phyloP scores from a whole-genome alignment of 2,888 invertebrate species.

The Drosophila kuntzei region DNA sequence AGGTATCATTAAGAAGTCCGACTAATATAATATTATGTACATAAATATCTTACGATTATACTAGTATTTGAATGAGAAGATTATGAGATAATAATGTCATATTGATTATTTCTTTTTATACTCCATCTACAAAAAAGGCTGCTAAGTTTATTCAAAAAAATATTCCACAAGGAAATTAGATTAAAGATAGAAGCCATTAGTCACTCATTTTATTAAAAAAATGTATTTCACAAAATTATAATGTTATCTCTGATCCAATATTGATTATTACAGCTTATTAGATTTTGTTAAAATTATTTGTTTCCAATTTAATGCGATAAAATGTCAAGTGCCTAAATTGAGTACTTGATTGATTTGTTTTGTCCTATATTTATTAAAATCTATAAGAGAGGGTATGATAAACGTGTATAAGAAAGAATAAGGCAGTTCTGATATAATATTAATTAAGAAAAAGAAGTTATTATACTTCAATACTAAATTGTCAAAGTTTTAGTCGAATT shows the following conservation, averaged over 20 bases:
- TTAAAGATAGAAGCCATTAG: too few species aligned
- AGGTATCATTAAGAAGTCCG: conserved; percentile 37
- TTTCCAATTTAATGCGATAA: neutral
- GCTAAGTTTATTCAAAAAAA: too few species aligned
- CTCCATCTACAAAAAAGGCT: too few species aligned
- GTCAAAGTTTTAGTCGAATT: neutral
- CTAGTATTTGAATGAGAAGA: too few species aligned
- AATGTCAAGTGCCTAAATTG: conserved; percentile 1
- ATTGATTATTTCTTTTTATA: too few species aligned
- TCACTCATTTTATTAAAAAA: too few species aligned
- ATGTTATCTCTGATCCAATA: neutral
- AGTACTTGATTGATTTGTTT: conserved; percentile 1
- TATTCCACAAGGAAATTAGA: too few species aligned
- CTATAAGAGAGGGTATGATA: neutral
- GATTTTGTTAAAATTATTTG: neutral
- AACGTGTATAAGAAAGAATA: neutral
- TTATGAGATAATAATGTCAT: conserved; percentile 2
- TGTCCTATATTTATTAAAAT: neutral
- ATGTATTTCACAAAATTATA: too few species aligned
- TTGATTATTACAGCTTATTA: neutral
- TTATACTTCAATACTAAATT: neutral
- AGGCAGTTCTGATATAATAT: neutral
- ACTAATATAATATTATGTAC: conserved; percentile 21
- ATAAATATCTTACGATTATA: neutral
- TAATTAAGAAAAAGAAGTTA: neutral